phyloP scores from a whole-genome alignment of 1,140 invertebrate genomes.

The Coptotermes formosanus region DNA sequence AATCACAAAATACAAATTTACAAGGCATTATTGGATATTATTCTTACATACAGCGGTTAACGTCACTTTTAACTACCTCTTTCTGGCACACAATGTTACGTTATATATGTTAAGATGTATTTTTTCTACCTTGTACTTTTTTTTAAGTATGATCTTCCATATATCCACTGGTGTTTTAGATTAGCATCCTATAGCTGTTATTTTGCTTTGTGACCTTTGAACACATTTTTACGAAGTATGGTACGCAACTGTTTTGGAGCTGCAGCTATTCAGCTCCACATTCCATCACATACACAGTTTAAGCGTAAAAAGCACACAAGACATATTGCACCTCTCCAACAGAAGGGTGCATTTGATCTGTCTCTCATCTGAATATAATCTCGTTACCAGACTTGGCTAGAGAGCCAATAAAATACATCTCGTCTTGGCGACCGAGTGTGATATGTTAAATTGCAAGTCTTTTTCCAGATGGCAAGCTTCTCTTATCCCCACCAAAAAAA shows the following conservation, averaged over 20 bases:
- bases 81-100: slow-evolving; percentile 3
- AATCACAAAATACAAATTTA: slow-evolving; percentile 10
- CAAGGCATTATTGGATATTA: slow-evolving; percentile 2
- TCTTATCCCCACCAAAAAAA: background rate
- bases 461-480: slow-evolving; percentile 12
- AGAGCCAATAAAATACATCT: slow-evolving; percentile 11
- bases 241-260: background rate
- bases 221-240: slow-evolving; percentile 3
- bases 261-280: background rate
- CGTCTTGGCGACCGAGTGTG: background rate
- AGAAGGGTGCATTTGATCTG: slow-evolving; percentile 1
- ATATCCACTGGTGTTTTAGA: background rate
- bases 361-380: background rate
- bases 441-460: slow-evolving; percentile 13
- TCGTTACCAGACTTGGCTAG: slow-evolving; percentile 2
- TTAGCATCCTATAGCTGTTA: background rate
- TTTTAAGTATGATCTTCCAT: background rate
- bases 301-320: slow-evolving; percentile 1
- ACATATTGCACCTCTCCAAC: background rate
- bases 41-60: background rate
- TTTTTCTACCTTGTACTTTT: background rate
- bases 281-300: background rate
- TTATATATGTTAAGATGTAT: background rate
- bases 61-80: background rate
- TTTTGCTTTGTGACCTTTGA: slow-evolving; percentile 1